Evolutionary conservation across 2,113 vertebrate species (phyloP), one percentile per base, ranked within the genome.

Genomic region (Toxotes chatareus): DNA sequence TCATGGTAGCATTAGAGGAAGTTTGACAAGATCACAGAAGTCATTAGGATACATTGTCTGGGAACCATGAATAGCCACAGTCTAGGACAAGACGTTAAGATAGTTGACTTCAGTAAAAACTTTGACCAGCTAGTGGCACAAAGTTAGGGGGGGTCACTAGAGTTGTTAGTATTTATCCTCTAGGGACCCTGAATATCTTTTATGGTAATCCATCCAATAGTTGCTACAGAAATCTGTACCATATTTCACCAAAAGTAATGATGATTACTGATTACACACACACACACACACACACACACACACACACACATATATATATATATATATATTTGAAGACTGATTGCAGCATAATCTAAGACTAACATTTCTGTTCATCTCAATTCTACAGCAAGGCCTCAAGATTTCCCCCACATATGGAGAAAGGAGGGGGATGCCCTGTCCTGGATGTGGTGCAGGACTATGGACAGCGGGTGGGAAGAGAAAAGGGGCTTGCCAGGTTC

Each of bases 401-500:
- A 86, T 73, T 67, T 68, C 60, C 83, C 65, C 65, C 59, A 68
- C 87, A 88, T 88, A 82, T 89, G 85, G 61, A 73, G 32, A 49
- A 63, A 64, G 34, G 71, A 80, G 79, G 73, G 70, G 68, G 65
- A 73, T 72, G 62, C 67, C 79, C 76, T 71, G 57, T 57, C 59
- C 64, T 66, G 51, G 32, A 63, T 2, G 32, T 64, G 75, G 71
- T 73, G 65, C 63, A 66, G 79, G 53, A 83, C 55, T 60, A 68
- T 55, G 60, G 79, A 83, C 40, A 69, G 70, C 10, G 31, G 47
- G 80, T 60, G 75, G 60, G 76, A 74, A 84, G 80, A 69, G 62
- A 44, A 61, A 85, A 60, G 53, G 68, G 67, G 63, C 73, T 79
- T 44, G 86, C 87, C 89, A 92, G 86, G 86, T 90, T 88, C 75